Evolutionary conservation across 2,113 vertebrate species (phyloP).

Genomic region (Felis chaus): DNA sequence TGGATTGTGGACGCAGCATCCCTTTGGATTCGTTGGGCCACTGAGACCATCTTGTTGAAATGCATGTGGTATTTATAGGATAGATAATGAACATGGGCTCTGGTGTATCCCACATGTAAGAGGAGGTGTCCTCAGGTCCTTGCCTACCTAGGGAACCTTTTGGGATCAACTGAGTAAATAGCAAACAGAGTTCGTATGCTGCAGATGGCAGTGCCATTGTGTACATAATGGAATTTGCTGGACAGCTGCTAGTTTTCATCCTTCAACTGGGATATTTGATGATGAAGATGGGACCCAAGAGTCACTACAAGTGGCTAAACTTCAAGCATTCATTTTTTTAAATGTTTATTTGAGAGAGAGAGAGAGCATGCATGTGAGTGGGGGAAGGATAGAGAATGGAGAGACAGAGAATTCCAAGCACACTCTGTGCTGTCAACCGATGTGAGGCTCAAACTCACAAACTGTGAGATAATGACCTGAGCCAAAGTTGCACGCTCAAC

Average conservation of each 20-base stretch:
- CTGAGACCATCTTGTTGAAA: neutral
- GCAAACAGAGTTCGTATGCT: neutral
- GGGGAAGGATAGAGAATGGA: no score
- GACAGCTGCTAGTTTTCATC: neutral
- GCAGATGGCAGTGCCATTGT: neutral
- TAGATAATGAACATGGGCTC: neutral
- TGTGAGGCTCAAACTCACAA: no score
- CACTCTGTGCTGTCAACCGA: no score
- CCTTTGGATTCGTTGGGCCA: neutral
- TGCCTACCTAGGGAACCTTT: neutral
- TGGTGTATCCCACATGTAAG: neutral
- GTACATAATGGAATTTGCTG: neutral
- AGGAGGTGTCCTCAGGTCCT: neutral
- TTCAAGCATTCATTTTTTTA: neutral
- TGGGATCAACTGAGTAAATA: neutral
- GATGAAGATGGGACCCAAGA: neutral
- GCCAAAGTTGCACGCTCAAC: no score
- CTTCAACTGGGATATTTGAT: neutral
- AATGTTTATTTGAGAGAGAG: no score
- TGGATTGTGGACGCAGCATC: neutral
- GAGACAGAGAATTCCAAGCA: no score
- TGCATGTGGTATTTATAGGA: neutral
- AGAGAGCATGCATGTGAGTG: no score
- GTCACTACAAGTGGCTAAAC: neutral
- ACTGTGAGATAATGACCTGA: no score